Conservation (phyloP, 2,113 vertebrate genomes). For the Lamprotornis superbus region DNA sequence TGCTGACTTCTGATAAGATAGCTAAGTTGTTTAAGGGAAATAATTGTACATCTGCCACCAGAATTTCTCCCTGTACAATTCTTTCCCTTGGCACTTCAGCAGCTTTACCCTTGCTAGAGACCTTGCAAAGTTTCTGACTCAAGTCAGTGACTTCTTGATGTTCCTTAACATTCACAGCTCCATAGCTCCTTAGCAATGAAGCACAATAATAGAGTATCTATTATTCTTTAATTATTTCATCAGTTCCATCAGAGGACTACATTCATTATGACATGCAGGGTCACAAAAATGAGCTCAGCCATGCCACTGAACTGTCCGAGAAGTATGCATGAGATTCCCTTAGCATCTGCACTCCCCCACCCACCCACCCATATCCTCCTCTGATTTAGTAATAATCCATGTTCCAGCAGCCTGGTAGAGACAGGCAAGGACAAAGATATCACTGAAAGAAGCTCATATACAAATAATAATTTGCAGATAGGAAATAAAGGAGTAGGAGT, state of each 20-base stretch:
- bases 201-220: background rate
- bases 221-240: background rate
- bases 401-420: background rate
- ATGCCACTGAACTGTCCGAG: background rate
- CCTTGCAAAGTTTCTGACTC: background rate
- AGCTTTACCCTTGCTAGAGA: background rate
- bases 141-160: background rate
- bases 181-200: background rate
- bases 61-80: background rate
- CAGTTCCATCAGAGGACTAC: background rate
- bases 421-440: background rate
- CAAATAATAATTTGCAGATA: conserved; percentile 5
- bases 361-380: background rate
- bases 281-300: background rate
- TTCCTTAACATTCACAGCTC: background rate
- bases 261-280: background rate
- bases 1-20: background rate
- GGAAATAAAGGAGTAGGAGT: conserved; percentile 2
- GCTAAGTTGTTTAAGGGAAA: background rate
- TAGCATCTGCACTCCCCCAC: background rate
- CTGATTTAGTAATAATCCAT: background rate
- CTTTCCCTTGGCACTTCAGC: background rate
- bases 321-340: background rate
- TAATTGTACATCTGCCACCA: background rate
- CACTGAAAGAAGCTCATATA: background rate